Conservation (phyloP, 2,888 invertebrate genomes). For the Drosophila affinis region DNA sequence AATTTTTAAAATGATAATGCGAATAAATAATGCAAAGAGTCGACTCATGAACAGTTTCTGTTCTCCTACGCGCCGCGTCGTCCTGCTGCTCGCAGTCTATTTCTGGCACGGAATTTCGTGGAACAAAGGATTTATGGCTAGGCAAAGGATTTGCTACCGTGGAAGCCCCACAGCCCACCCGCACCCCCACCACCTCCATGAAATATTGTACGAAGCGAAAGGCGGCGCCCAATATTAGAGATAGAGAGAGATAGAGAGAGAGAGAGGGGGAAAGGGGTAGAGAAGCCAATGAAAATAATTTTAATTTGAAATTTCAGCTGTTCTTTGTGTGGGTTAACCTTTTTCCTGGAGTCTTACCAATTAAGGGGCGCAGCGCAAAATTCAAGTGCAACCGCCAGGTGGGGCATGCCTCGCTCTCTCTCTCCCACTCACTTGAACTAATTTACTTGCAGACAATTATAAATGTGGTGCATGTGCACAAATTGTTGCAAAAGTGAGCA, state of each 20-base stretch:
- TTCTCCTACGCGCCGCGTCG: background rate
- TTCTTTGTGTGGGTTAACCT: slow-evolving; percentile 6
- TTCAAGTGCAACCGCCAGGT: background rate
- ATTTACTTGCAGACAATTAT: slow-evolving; percentile 58
- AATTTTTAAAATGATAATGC: slow-evolving; percentile 64
- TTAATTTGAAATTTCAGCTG: slow-evolving; percentile 5
- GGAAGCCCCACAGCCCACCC: background rate
- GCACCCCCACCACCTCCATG: background rate
- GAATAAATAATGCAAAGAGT: slow-evolving; percentile 50
- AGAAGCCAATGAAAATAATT: background rate
- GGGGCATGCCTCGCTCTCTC: background rate
- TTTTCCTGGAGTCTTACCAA: background rate
- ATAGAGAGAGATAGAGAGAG: background rate
- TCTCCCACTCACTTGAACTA: slow-evolving; percentile 42
- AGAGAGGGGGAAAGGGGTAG: background rate
- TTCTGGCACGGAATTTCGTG: slow-evolving; percentile 27
- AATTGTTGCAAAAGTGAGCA: slow-evolving; percentile 43
- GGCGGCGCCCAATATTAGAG: slow-evolving; percentile 4
- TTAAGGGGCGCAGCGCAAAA: slow-evolving; percentile 3
- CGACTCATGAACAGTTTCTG: slow-evolving; percentile 22
- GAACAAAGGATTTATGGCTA: slow-evolving; percentile 49
- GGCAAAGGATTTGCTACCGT: slow-evolving; percentile 47
- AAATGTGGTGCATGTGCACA: slow-evolving; percentile 42
- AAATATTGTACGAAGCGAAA: slow-evolving; percentile 16
- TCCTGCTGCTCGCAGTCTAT: background rate